Conservation (phyloP, 2,797 vertebrate genomes). For the Brachyrhaphis roseni region DNA sequence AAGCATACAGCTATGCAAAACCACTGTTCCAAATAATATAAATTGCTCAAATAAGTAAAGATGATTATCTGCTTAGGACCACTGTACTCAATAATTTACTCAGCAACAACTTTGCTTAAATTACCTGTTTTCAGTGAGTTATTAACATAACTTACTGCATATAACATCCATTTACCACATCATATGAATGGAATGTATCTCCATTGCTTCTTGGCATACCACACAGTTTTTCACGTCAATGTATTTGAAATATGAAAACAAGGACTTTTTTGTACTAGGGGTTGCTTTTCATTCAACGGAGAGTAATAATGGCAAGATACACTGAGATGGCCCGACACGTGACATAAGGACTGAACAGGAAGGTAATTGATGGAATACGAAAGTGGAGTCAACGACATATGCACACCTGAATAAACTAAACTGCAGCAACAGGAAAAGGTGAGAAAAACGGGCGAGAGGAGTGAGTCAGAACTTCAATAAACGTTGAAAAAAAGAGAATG, state of each 20-base stretch:
- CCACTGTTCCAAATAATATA: not conserved
- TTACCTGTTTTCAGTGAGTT: not conserved
- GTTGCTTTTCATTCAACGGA: slow-evolving; percentile 15
- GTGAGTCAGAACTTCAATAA: slow-evolving; percentile 23
- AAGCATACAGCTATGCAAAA: slow-evolving; percentile 3
- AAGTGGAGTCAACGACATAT: slow-evolving; percentile 6
- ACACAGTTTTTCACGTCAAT: slow-evolving; percentile 2
- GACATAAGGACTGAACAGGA: not conserved
- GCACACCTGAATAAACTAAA: not conserved
- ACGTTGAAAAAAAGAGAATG: slow-evolving; percentile 18
- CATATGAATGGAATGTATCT: not conserved
- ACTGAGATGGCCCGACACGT: not conserved
- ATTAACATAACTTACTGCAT: not conserved
- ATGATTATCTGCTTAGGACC: not conserved
- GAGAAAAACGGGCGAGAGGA: slow-evolving; percentile 18
- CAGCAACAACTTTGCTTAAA: not conserved
- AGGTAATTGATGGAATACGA: not conserved
- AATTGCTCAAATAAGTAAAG: slow-evolving; percentile 1
- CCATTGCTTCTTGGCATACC: not conserved
- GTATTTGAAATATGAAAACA: slow-evolving; percentile 12
- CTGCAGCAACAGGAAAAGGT: not conserved
- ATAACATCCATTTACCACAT: not conserved
- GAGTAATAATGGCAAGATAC: slow-evolving; percentile 28
- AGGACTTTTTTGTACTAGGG: slow-evolving; percentile 11
- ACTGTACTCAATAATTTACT: not conserved